phyloP scores from a whole-genome alignment of 2,888 invertebrate species.

The Coremacera marginata region DNA sequence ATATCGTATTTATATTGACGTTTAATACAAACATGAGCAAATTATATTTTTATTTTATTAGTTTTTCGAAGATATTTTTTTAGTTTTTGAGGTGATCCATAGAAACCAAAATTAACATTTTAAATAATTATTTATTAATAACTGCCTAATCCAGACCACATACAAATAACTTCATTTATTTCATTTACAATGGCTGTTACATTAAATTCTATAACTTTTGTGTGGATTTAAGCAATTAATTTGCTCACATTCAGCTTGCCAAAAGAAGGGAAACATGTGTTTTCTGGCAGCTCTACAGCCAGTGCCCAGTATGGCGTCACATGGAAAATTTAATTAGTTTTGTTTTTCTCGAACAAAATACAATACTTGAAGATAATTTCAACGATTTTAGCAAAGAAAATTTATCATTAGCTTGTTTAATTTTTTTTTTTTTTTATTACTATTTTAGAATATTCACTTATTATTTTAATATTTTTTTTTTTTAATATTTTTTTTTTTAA shows the following conservation, averaged over 20 bases:
- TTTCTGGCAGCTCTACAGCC: background rate
- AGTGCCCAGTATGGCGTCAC: slow-evolving; percentile 15
- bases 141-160: background rate
- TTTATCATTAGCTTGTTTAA: background rate
- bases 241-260: slow-evolving; percentile 10
- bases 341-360: background rate
- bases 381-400: too few species aligned
- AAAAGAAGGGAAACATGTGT: slow-evolving; percentile 15
- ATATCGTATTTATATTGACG: background rate
- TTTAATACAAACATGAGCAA: background rate
- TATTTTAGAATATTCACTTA: background rate
- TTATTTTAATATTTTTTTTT: background rate
- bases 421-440: background rate
- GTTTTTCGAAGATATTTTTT: background rate
- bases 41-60: background rate
- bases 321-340: background rate
- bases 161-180: background rate
- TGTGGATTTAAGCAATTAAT: background rate
- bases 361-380: background rate
- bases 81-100: background rate
- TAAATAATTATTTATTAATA: background rate
- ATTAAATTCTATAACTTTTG: background rate
- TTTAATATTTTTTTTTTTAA: background rate
- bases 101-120: background rate
- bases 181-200: background rate